These are phyloP conservation scores for Malurus elegans DNA, from an alignment of 2,113 vertebrate genomes.

Conservation along the genomic window DNA sequence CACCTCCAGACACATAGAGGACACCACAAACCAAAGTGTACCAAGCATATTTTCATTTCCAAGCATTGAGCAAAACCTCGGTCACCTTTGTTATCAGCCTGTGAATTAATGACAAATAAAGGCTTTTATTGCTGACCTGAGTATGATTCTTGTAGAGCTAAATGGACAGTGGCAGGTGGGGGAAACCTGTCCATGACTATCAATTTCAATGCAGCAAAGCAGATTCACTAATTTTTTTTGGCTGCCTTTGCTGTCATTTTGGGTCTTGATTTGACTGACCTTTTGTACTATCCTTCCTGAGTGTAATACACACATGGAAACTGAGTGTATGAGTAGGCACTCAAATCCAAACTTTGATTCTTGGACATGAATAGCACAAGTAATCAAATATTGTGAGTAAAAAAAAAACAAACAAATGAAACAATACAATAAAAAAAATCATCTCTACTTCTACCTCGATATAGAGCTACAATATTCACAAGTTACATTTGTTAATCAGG, in stretches of 20 bases:
- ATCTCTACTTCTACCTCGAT: neutral
- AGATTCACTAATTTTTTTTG: neutral
- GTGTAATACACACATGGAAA: neutral
- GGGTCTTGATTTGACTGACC: neutral
- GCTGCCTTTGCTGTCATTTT: neutral
- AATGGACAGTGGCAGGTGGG: neutral
- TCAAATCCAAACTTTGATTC: neutral
- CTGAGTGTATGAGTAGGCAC: neutral
- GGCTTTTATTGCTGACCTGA: neutral
- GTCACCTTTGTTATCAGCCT: neutral
- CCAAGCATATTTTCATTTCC: neutral
- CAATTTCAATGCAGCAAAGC: neutral
- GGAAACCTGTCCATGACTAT: neutral
- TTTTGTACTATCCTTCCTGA: neutral
- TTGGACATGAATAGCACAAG: neutral
- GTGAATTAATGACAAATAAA: neutral
- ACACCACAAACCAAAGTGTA: neutral
- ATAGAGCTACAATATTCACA: neutral
- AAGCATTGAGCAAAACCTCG: neutral
- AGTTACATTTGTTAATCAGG: neutral
- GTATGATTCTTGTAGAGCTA: neutral
- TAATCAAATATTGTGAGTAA: neutral
- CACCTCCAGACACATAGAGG: neutral
- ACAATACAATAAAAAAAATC: neutral
- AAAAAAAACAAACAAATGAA: neutral